A percentile compares a stretch with the other conserved stretches of the same genome.
Conservation (phyloP, 2,797 vertebrate species). For the Threskiornis aethiopicus region DNA sequence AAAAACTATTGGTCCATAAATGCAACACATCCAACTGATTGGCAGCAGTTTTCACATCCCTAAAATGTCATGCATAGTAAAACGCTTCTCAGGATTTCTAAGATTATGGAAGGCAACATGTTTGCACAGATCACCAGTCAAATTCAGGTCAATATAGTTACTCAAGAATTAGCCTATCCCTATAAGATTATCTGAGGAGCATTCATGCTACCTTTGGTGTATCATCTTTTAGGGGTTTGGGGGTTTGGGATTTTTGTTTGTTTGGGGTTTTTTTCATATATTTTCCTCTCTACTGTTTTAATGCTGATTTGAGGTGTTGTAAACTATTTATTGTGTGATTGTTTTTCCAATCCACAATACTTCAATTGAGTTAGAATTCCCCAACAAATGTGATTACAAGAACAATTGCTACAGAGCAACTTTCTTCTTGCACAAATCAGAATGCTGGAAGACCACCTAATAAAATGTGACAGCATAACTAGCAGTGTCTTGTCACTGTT, state of each 20-base stretch:
- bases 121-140: not conserved
- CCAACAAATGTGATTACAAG: not conserved
- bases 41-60: not conserved
- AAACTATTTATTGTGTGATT: not conserved
- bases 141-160: not conserved
- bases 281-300: not conserved
- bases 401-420: not conserved
- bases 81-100: not conserved
- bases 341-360: not conserved
- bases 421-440: not conserved
- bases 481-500: not conserved
- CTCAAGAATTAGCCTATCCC: not conserved
- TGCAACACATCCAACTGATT: not conserved
- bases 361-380: not conserved
- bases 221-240: not conserved
- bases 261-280: not conserved
- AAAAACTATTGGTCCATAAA: not conserved
- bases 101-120: not conserved
- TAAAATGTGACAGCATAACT: not conserved
- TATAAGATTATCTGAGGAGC: not conserved
- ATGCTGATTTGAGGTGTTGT: not conserved
- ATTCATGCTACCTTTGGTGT: not conserved
- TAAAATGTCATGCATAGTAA: not conserved
- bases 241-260: rapidly evolving
- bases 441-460: not conserved